Evolutionary conservation across 2,797 vertebrate genomes (phyloP).

Genomic region (Clarias pachynema): DNA sequence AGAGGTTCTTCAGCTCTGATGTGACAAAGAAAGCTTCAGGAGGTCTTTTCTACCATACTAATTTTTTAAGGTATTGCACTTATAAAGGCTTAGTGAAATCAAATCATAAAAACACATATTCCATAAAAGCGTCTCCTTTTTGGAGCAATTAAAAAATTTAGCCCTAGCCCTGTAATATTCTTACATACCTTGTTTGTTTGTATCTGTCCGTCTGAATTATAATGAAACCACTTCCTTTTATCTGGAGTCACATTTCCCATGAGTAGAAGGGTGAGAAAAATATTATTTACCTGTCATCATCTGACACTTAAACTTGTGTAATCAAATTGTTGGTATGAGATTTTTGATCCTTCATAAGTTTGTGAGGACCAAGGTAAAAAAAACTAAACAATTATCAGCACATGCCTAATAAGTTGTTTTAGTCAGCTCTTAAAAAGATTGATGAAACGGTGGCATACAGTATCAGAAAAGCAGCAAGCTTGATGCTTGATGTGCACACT

Average conservation of each 20-base stretch:
- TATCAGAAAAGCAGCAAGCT: slow-evolving; percentile 37
- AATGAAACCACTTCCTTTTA: neutral
- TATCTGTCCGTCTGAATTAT: neutral
- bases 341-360: neutral
- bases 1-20: too few relatives aligned
- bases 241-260: neutral
- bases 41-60: too few relatives aligned
- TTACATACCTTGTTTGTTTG: too few relatives aligned
- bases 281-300: neutral
- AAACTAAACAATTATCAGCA: slow-evolving; percentile 2
- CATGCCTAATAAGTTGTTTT: slow-evolving; percentile 55
- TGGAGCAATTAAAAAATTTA: too few relatives aligned
- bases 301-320: too few relatives aligned
- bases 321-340: neutral
- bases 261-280: neutral
- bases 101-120: too few relatives aligned
- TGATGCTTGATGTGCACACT: slow-evolving; percentile 31
- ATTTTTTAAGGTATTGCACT: too few relatives aligned
- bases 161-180: too few relatives aligned
- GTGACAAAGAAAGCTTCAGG: too few relatives aligned
- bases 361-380: neutral
- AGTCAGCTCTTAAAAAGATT: slow-evolving; percentile 47
- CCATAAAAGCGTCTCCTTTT: too few relatives aligned
- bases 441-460: slow-evolving; percentile 53
- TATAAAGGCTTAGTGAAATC: too few relatives aligned